These are phyloP conservation scores for Conchocele bisecta DNA, from an alignment of 2,888 invertebrate genomes.

Conservation along the genomic window DNA sequence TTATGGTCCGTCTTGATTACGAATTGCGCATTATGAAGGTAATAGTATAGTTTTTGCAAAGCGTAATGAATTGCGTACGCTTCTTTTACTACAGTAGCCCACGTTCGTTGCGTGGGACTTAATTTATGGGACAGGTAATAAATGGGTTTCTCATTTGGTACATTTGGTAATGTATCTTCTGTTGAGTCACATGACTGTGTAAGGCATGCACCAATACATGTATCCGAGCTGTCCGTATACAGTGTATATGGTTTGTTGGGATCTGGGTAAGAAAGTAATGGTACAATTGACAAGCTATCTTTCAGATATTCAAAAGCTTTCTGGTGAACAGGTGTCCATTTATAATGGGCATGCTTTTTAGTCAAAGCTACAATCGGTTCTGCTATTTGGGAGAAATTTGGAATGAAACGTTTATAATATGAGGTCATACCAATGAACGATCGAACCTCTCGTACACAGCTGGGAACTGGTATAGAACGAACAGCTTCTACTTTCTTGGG, in stretches of 20 bases:
- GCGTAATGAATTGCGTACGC: constrained; percentile 13
- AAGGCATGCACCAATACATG: constrained; percentile 12
- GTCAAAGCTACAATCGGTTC: constrained; percentile 30
- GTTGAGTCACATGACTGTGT: neutral
- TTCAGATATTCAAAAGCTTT: constrained; percentile 14
- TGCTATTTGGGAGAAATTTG: constrained; percentile 34
- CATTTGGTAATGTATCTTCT: neutral
- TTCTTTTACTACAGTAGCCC: constrained; percentile 1
- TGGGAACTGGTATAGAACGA: constrained; percentile 25
- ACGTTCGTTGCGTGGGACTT: neutral
- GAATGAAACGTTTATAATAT: constrained; percentile 36
- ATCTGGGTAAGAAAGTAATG: constrained; percentile 14
- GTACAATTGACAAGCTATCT: constrained; percentile 2
- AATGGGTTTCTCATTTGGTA: constrained; percentile 11
- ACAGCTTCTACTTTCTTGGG: constrained; percentile 27
- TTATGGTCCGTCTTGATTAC: constrained; percentile 31
- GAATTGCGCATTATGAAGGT: neutral
- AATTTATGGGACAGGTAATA: constrained; percentile 1
- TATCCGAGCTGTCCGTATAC: constrained; percentile 14
- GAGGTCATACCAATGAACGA: constrained; percentile 12
- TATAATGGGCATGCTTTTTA: constrained; percentile 14
- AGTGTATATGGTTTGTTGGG: constrained; percentile 5
- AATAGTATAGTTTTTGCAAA: constrained; percentile 23
- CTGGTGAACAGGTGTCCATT: constrained; percentile 7
- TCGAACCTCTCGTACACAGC: constrained; percentile 11